These are phyloP conservation scores for Chloroceryle inda DNA, from an alignment of 2,797 vertebrate species.

Conservation along the genomic window DNA sequence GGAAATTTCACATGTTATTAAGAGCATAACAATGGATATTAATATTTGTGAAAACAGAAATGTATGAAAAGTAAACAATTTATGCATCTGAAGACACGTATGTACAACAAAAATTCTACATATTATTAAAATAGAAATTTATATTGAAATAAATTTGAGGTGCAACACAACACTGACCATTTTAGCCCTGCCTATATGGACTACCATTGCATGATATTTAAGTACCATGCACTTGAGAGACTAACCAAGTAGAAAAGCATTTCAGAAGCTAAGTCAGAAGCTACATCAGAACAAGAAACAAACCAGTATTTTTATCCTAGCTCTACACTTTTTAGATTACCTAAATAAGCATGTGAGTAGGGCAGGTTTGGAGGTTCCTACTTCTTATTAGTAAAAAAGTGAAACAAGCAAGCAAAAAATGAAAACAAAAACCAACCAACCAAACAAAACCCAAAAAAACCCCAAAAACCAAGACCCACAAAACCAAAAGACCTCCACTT, in stretches of 20 bases:
- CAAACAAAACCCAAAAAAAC: too few species aligned
- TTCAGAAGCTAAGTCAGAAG: neutral
- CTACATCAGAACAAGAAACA: neutral
- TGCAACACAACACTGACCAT: neutral
- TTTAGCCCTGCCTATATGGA: neutral
- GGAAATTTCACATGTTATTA: neutral
- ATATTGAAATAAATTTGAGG: neutral
- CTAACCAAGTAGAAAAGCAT: neutral
- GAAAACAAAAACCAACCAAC: neutral
- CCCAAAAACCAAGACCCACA: too few species aligned
- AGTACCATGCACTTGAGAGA: neutral
- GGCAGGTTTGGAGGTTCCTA: neutral
- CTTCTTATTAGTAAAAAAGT: neutral
- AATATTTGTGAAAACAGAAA: neutral
- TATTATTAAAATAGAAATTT: neutral
- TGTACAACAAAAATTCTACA: neutral
- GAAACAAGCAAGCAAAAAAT: too few species aligned
- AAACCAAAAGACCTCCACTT: neutral
- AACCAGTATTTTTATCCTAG: neutral
- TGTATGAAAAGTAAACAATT: neutral
- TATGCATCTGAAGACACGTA: neutral
- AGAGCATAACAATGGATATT: neutral
- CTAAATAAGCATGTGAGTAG: neutral
- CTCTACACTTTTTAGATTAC: neutral
- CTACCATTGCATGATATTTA: neutral